phyloP scores from a whole-genome alignment of 2,113 vertebrate genomes.

The Grantiella picta region DNA sequence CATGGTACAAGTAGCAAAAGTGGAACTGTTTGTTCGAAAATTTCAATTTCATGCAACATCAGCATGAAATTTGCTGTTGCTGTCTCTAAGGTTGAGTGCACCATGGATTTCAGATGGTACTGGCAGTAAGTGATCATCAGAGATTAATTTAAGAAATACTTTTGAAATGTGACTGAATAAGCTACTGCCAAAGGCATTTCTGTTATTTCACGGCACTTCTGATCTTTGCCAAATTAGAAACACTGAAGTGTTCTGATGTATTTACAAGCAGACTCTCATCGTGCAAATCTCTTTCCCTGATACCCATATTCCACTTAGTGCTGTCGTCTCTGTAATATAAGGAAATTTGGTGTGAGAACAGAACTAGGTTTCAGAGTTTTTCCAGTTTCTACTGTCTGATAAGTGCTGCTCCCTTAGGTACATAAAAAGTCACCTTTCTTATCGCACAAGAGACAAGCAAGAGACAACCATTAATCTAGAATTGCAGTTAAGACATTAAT shows the following conservation, averaged over 20 bases:
- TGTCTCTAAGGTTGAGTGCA: neutral
- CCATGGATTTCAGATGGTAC: neutral
- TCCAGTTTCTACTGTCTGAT: neutral
- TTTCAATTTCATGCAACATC: neutral
- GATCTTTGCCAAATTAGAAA: neutral
- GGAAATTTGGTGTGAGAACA: neutral
- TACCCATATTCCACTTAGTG: neutral
- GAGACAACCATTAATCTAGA: neutral
- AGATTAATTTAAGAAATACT: neutral
- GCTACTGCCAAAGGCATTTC: neutral
- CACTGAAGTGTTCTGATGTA: neutral
- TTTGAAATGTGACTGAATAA: neutral
- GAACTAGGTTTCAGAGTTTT: neutral
- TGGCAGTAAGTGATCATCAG: neutral
- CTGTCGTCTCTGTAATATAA: neutral
- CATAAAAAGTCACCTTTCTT: accelerated
- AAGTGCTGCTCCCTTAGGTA: neutral
- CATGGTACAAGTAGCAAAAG: neutral
- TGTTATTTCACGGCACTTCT: neutral
- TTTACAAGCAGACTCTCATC: neutral
- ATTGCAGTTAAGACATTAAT: neutral
- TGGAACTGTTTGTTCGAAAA: neutral
- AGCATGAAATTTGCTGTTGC: neutral
- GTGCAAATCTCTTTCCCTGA: neutral
- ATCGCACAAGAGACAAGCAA: neutral